phyloP scores from a whole-genome alignment of 2,888 invertebrate species.

The Ormyrus nitidulus region DNA sequence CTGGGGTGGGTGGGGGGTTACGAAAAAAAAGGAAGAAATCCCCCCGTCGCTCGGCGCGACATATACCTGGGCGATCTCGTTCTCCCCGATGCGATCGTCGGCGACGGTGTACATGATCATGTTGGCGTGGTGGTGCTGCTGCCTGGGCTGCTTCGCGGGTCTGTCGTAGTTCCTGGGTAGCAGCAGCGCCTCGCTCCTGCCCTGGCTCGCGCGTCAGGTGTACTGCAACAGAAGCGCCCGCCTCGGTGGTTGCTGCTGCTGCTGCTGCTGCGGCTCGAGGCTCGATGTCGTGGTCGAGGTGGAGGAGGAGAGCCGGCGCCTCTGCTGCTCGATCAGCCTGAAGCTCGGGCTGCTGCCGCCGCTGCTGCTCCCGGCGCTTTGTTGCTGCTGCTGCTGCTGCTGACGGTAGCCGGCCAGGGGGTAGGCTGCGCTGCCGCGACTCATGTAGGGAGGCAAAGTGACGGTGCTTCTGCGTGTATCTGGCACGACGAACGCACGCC shows the following conservation, averaged over 20 bases:
- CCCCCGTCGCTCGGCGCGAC: too few relatives aligned
- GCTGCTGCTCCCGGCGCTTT: background rate
- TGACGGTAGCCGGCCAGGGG: conserved; percentile 6
- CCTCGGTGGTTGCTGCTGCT: background rate
- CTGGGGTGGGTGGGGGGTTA: too few relatives aligned
- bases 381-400: conserved; percentile 5
- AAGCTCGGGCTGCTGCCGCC: conserved; percentile 12
- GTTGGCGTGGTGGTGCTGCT: conserved; percentile 43
- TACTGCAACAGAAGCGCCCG: background rate
- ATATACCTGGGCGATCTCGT: conserved; percentile 80
- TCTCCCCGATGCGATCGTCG: conserved; percentile 77
- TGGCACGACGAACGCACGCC: too few relatives aligned
- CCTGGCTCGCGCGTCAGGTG: conserved; percentile 34
- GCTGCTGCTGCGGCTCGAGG: background rate
- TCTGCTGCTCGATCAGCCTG: conserved; percentile 21
- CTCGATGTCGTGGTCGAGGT: background rate
- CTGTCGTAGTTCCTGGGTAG: background rate
- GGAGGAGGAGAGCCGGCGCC: conserved; percentile 16
- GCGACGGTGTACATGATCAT: conserved; percentile 75
- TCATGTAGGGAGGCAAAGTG: conserved; percentile 66
- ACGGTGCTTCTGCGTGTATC: conserved; percentile 69
- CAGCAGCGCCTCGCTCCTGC: conserved; percentile 22
- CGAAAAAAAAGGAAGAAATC: too few relatives aligned
- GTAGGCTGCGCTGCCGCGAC: conserved; percentile 40
- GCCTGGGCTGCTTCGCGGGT: background rate